Percentiles rank a stretch among this genome's conserved stretches.
Conservation (phyloP, 30 jellyfish, hydroid and myxozoan species). For the Morbakka virulenta region DNA sequence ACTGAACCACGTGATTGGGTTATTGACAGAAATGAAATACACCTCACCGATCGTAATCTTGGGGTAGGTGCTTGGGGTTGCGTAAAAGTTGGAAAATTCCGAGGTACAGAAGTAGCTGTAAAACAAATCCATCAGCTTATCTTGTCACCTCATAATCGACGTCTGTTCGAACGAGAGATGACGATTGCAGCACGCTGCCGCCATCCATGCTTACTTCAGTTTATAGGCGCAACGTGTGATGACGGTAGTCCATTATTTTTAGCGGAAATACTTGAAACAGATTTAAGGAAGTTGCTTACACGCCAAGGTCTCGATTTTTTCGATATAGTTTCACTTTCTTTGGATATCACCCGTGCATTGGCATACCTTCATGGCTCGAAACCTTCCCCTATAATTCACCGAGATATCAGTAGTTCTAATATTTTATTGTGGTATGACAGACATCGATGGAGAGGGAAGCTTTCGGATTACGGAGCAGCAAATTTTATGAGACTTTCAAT, state of each 20-base stretch:
- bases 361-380: constrained; percentile 64
- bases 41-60: constrained; percentile 31
- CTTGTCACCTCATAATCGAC: constrained; percentile 86
- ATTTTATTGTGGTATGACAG: constrained; percentile 67
- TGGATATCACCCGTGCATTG: constrained; percentile 75
- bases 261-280: constrained; percentile 77
- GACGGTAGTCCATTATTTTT: constrained; percentile 92
- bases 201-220: constrained; percentile 94
- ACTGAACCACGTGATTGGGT: constrained; percentile 63
- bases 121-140: constrained; percentile 88
- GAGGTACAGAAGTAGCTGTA: constrained; percentile 96
- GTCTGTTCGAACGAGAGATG: constrained; percentile 95
- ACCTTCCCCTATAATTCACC: constrained; percentile 85
- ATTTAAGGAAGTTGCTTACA: constrained; percentile 58
- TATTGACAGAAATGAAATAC: constrained; percentile 60
- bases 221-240: constrained; percentile 92
- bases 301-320: constrained; percentile 15
- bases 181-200: constrained; percentile 93
- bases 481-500: constrained; percentile 81
- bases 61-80: constrained; percentile 98
- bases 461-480: constrained; percentile 96
- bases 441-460: constrained; percentile 70
- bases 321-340: constrained; percentile 50
- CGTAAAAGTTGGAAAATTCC: constrained; percentile 86
- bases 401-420: constrained; percentile 93